A percentile compares a stretch with the other conserved stretches of the same genome.
These are phyloP conservation scores for Corythucha ciliata DNA, from an alignment of 2,888 invertebrate genomes.

Conservation along the genomic window DNA sequence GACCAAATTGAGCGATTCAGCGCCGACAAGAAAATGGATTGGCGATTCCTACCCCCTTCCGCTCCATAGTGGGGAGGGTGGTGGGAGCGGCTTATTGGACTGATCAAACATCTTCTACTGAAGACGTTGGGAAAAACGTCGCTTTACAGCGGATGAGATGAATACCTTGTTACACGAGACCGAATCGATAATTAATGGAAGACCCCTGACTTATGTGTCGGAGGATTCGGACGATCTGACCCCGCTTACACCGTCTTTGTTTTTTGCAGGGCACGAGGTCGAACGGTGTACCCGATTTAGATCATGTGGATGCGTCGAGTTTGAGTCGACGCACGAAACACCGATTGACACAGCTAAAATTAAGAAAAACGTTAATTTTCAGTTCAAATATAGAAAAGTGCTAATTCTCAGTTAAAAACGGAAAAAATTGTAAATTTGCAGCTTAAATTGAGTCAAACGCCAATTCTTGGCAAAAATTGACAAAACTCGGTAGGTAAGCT, in stretches of 20 bases:
- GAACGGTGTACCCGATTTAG: constrained; percentile 18
- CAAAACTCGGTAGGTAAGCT: too few species aligned
- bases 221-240: constrained; percentile 27
- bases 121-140: constrained; percentile 21
- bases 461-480: too few species aligned
- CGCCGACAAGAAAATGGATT: constrained; percentile 32
- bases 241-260: constrained; percentile 36
- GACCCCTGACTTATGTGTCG: constrained; percentile 16
- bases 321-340: constrained; percentile 14
- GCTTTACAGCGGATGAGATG: constrained; percentile 21
- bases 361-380: too few species aligned
- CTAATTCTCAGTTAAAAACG: too few species aligned
- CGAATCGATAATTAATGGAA: constrained; percentile 19
- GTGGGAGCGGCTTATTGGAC: constrained; percentile 35
- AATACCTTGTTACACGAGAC: constrained; percentile 26
- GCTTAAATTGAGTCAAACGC: too few species aligned
- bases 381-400: too few species aligned
- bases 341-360: too few species aligned
- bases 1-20: constrained; percentile 37
- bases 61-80: constrained; percentile 43
- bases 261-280: constrained; percentile 24
- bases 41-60: constrained; percentile 33
- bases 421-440: too few species aligned
- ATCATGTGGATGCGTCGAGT: constrained; percentile 10
- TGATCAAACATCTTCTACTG: constrained; percentile 20